phyloP scores from a whole-genome alignment of 2,888 invertebrate genomes.

The Sphaeridia pumilis region DNA sequence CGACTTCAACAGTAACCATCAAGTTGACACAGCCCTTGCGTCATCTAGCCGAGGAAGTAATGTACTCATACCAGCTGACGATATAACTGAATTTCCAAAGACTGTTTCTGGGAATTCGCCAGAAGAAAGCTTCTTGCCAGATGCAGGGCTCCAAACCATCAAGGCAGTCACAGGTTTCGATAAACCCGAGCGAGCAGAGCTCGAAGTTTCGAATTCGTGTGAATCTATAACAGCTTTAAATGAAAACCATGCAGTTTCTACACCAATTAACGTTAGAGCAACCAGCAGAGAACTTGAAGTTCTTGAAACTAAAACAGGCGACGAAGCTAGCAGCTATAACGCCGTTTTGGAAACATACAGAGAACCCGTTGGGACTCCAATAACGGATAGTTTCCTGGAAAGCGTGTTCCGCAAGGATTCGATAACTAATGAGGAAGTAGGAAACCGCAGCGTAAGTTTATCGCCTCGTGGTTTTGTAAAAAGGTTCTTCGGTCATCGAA shows the following conservation, averaged over 20 bases:
- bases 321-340: slow-evolving; percentile 13
- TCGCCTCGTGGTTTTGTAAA: too few relatives aligned
- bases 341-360: slow-evolving; percentile 13
- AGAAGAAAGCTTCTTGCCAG: too few relatives aligned
- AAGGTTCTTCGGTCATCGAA: too few relatives aligned
- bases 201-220: not conserved
- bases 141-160: too few relatives aligned
- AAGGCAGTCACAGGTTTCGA: not conserved
- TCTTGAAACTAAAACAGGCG: not conserved
- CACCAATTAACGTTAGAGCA: slow-evolving; percentile 2
- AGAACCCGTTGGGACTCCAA: slow-evolving; percentile 14
- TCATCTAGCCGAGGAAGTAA: too few relatives aligned
- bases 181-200: not conserved
- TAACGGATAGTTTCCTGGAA: slow-evolving; percentile 16
- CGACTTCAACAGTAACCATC: slow-evolving; percentile 2
- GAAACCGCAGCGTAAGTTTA: slow-evolving; percentile 24
- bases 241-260: slow-evolving; percentile 7
- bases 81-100: not conserved
- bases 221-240: not conserved
- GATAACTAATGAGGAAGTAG: slow-evolving; percentile 5
- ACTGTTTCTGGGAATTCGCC: not conserved
- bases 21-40: too few relatives aligned
- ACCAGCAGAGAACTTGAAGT: not conserved
- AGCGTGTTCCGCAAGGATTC: slow-evolving; percentile 3
- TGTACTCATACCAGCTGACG: too few relatives aligned